Conservation (phyloP, 2,113 vertebrate genomes). For the Galbula dea region DNA sequence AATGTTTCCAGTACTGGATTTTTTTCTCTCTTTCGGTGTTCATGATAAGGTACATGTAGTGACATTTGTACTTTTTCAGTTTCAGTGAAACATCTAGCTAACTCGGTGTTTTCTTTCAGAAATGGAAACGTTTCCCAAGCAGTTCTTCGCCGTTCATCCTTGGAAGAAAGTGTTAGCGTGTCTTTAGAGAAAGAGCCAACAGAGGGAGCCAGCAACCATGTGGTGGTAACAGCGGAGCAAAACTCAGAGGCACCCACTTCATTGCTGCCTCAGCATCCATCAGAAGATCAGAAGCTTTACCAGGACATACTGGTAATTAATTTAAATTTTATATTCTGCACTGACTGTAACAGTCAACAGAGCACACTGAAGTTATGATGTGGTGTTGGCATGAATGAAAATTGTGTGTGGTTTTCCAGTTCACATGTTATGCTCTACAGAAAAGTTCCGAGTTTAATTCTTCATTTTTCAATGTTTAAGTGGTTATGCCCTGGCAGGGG, state of each 20-base stretch:
- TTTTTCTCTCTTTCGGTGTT: background rate
- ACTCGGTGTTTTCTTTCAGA: constrained; percentile 6
- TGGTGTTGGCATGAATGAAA: background rate
- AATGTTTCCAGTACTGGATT: rapidly evolving
- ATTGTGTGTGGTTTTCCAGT: background rate
- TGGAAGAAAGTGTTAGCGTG: constrained; percentile 72
- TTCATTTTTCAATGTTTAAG: background rate
- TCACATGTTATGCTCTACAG: background rate
- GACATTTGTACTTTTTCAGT: background rate
- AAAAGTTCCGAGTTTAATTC: background rate
- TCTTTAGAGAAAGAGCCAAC: constrained; percentile 58
- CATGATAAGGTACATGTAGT: rapidly evolving
- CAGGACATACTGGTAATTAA: constrained; percentile 80
- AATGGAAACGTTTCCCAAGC: constrained; percentile 9
- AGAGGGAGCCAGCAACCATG: constrained; percentile 54
- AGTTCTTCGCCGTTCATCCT: constrained; percentile 17
- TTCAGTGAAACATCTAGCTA: background rate
- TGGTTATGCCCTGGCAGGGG: too few relatives aligned
- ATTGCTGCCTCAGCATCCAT: background rate
- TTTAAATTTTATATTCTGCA: background rate
- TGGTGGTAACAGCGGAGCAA: background rate
- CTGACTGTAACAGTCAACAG: background rate
- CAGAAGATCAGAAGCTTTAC: constrained; percentile 77
- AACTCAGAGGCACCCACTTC: background rate
- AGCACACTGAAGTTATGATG: background rate